These are phyloP conservation scores for Sepiola atlantica DNA, from an alignment of 2,888 invertebrate genomes.

Conservation along the genomic window DNA sequence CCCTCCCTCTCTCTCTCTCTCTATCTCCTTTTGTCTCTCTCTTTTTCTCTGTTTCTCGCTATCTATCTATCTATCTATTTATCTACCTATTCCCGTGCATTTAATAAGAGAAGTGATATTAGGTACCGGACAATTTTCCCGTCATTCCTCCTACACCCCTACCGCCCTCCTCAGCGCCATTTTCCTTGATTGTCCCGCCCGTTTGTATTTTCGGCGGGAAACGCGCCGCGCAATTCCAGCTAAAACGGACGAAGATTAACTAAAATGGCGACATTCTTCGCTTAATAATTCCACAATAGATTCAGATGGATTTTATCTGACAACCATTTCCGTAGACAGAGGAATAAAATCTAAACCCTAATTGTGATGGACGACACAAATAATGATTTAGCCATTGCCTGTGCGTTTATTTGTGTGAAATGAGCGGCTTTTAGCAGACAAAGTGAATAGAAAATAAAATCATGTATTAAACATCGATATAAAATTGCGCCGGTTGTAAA, in stretches of 20 bases:
- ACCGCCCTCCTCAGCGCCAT: not conserved
- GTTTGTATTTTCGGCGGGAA: not conserved
- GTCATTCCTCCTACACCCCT: too few relatives aligned
- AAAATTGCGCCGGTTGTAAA: not conserved
- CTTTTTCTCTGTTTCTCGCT: too few relatives aligned
- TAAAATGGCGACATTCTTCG: not conserved
- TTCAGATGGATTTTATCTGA: not conserved
- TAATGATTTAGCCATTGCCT: not conserved
- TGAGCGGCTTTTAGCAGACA: not conserved
- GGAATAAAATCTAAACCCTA: not conserved
- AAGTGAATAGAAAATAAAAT: not conserved
- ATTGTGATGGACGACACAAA: conserved; percentile 20
- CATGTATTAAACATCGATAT: not conserved
- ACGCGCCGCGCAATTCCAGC: not conserved
- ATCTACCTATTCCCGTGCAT: too few relatives aligned
- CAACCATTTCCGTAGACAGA: conserved; percentile 20
- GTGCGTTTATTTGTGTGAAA: not conserved
- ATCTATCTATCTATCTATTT: too few relatives aligned
- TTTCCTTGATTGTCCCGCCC: not conserved
- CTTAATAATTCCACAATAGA: conserved; percentile 19
- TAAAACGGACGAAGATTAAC: not conserved
- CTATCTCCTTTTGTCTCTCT: too few relatives aligned
- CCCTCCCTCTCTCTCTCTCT: too few relatives aligned
- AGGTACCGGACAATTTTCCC: too few relatives aligned
- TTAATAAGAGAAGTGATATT: too few relatives aligned